phyloP scores from a whole-genome alignment of 2,797 vertebrate species.

The Cryptoblepharus egeriae region DNA sequence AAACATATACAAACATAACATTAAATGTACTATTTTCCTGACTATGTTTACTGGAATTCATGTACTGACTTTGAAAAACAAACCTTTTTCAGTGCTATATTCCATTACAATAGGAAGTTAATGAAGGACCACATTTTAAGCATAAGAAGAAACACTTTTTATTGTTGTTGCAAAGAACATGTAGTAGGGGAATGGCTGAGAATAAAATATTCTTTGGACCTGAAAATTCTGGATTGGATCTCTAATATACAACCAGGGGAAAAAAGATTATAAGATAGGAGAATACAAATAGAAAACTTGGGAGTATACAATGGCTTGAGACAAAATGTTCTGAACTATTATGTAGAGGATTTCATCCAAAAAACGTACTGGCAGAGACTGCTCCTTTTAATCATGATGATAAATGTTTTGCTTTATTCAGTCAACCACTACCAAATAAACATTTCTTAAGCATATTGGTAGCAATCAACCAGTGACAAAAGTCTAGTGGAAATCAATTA shows the following conservation, averaged over 20 bases:
- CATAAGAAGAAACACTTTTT: neutral
- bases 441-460: rapidly evolving
- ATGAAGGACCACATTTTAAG: neutral
- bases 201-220: neutral
- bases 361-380: constrained; percentile 9
- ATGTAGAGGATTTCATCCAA: constrained; percentile 27
- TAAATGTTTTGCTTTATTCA: neutral
- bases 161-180: neutral
- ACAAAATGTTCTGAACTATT: constrained; percentile 34
- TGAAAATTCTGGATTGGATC: constrained; percentile 2
- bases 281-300: constrained; percentile 7
- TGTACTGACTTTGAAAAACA: neutral
- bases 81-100: neutral
- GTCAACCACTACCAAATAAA: constrained; percentile 4
- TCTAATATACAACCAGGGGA: neutral
- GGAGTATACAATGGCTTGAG: neutral
- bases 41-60: neutral
- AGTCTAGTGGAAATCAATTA: rapidly evolving
- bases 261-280: neutral
- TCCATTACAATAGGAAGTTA: neutral
- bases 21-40: neutral
- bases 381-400: constrained; percentile 31
- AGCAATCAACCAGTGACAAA: neutral
- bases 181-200: neutral
- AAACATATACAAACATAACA: neutral